Evolutionary conservation across 2,797 vertebrate species (phyloP).

Genomic region (Crocidura indochinensis): DNA sequence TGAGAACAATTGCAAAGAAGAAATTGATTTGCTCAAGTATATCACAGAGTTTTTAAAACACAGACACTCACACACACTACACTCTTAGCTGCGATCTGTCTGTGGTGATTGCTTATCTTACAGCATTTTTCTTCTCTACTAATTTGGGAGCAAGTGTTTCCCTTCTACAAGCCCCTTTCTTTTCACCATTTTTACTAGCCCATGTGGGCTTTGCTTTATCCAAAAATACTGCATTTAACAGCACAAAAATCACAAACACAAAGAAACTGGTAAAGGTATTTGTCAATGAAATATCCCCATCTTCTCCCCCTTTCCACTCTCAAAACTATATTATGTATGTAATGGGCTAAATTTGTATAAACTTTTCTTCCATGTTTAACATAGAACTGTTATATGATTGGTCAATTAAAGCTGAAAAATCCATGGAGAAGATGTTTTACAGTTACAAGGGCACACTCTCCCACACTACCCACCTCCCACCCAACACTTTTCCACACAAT

Average conservation of each 20-base stretch:
- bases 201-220: slow-evolving; percentile 67
- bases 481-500: slow-evolving; percentile 88
- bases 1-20: slow-evolving; percentile 84
- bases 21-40: slow-evolving; percentile 86
- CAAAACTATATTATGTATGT: slow-evolving; percentile 91
- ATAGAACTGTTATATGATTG: slow-evolving; percentile 94
- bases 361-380: slow-evolving; percentile 86
- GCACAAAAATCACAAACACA: slow-evolving; percentile 97
- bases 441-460: slow-evolving; percentile 91
- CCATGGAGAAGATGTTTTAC: slow-evolving; percentile 94
- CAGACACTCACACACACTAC: slow-evolving; percentile 73
- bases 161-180: slow-evolving; percentile 71
- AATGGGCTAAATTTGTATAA: slow-evolving; percentile 90
- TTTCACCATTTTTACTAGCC: slow-evolving; percentile 68
- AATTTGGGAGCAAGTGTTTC: slow-evolving; percentile 70
- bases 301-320: slow-evolving; percentile 92
- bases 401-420: slow-evolving; percentile 96
- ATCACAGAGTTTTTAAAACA: slow-evolving; percentile 76
- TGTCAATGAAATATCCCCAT: slow-evolving; percentile 92
- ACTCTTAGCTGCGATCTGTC: slow-evolving; percentile 80
- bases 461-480: slow-evolving; percentile 80
- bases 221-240: slow-evolving; percentile 96
- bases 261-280: slow-evolving; percentile 95
- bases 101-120: slow-evolving; percentile 77
- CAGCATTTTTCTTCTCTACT: slow-evolving; percentile 76